Evolutionary conservation across 2,113 vertebrate genomes (phyloP), one percentile per base, ranked within the genome.

Genomic region (Crocuta crocuta): DNA sequence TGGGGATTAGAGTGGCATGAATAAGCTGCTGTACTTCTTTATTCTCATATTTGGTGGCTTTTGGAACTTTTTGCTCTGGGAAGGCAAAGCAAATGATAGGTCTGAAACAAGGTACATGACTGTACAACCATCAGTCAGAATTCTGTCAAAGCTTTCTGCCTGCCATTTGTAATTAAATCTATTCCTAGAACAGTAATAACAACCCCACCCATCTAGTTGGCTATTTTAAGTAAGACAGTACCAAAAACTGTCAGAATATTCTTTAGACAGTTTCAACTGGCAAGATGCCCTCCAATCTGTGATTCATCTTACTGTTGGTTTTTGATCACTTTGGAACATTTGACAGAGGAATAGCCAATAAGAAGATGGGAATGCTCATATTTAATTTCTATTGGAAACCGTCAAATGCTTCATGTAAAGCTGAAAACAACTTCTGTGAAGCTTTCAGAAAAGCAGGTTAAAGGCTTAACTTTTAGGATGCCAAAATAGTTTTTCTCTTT

Each of bases 91-190:
- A 96, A 79, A 89, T 92, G 24, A 83, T 89, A 74, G 45, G n/a
- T 92, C 68, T 90, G 68, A 92, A 91, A 50, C 5, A 71, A 85
- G 70, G 58, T 80, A 17, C 81, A 65, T 53, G 88, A 84, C n/a
- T 68, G 39, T 74, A 80, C 78, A 88, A 53, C 65, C 61, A 53
- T 94, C 92, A 73, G 19, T 94, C 83, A 89, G 61, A 95, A 80
- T 84, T 86, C 79, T 97, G 63, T 87, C 73, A 96, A 95, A 45
- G 13, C 63, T 90, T 68, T 26, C 55, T 76, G 39, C 48, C 80
- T 76, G 48, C 43, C 80, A 80, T 91, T 93, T 74, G 63, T 92
- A 94, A 96, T 70, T 76, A 97, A 96, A 80, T 87, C 87, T 90
- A 92, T 94, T 97, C 74, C 50, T 65, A 78, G 88, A 97, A 94